Percentiles rank a stretch among this genome's conserved stretches.
phyloP scores from a whole-genome alignment of 2,113 vertebrate genomes.

The Crocuta crocuta region DNA sequence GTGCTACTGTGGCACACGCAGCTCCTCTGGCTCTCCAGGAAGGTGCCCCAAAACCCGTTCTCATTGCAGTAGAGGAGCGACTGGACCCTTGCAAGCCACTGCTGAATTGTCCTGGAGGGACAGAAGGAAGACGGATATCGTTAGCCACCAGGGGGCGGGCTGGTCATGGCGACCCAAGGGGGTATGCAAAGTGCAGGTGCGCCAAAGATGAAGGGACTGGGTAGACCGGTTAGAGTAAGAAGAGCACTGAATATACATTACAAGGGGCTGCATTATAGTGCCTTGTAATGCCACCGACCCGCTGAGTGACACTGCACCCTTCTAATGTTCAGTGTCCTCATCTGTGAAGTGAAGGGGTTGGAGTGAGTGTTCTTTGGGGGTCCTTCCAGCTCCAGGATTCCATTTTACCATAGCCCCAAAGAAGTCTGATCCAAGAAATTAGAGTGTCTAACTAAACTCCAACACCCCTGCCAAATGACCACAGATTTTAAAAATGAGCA shows the following conservation, averaged over 20 bases:
- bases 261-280: fast-evolving
- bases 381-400: neutral
- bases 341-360: neutral
- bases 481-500: neutral
- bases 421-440: neutral
- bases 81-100: slow-evolving; percentile 98
- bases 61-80: slow-evolving; percentile 99
- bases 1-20: slow-evolving; percentile 97
- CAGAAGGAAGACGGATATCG: slow-evolving; percentile 41
- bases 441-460: neutral
- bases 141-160: neutral
- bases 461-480: neutral
- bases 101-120: slow-evolving; percentile 94
- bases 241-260: neutral
- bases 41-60: slow-evolving; percentile 99
- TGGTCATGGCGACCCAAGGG: too few relatives aligned
- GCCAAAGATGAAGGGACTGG: too few relatives aligned
- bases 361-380: neutral
- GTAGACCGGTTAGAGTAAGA: fast-evolving
- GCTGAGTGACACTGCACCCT: neutral
- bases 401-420: neutral
- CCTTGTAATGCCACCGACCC: neutral
- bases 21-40: slow-evolving; percentile 97
- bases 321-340: fast-evolving
- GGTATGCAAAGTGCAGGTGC: neutral